These are phyloP conservation scores for Meteorus cinctellus DNA, from an alignment of 2,888 invertebrate species.

Conservation along the genomic window DNA sequence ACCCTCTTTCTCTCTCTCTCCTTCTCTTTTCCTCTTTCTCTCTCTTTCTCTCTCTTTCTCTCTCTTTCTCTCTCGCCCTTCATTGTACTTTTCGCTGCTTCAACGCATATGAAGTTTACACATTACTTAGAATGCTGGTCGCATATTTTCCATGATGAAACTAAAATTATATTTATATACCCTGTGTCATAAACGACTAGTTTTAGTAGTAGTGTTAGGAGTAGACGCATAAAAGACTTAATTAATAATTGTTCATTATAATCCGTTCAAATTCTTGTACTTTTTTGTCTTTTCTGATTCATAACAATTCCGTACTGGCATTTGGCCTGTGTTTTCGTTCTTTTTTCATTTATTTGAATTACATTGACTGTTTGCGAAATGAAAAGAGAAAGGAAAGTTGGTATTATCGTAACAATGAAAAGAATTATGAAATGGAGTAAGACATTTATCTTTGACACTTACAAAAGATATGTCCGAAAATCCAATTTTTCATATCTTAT, in stretches of 20 bases:
- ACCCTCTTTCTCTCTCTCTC: no score
- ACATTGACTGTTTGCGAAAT: constrained; percentile 1
- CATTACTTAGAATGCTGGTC: constrained; percentile 14
- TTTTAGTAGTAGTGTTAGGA: constrained; percentile 27
- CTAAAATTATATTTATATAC: constrained; percentile 47
- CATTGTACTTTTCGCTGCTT: background rate
- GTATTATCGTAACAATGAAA: background rate
- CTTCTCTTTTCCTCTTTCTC: no score
- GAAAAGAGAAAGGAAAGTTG: background rate
- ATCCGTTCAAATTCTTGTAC: constrained; percentile 9
- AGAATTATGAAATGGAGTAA: background rate
- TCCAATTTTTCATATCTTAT: background rate
- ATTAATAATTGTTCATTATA: background rate
- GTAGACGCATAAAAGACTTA: constrained; percentile 35
- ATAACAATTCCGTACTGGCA: constrained; percentile 20
- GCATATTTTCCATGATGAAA: constrained; percentile 38
- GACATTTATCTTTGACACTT: background rate
- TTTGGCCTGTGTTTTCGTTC: constrained; percentile 13
- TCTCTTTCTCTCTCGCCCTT: background rate
- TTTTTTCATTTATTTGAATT: background rate
- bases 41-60: background rate
- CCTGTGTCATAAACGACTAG: constrained; percentile 50
- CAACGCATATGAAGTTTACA: constrained; percentile 1
- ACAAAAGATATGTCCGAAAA: background rate
- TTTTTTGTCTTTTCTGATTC: constrained; percentile 33